Base-by-base conservation (phyloP, 2,888 invertebrate species). In the Choreutis nemorana region DNA sequence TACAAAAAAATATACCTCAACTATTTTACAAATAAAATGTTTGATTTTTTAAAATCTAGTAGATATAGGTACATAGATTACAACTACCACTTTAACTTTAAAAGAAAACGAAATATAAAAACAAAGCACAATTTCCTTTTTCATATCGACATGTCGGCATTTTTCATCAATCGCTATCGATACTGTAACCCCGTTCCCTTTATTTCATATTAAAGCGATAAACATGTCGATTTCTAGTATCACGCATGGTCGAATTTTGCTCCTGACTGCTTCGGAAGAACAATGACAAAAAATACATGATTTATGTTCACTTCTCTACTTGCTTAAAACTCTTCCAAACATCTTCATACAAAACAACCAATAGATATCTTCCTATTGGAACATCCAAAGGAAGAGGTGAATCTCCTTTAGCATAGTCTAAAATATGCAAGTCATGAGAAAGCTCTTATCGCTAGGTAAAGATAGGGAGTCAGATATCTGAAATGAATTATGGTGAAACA, bases 151-250 rank as follows among this genome's bases (percentile, higher is more conserved):
- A 49, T 57, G 58, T 61, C 49, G 51, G 55, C 58, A 59, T 70
- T 71, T 67, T 64, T 71, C 67, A 63, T 70, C 54, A 61, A 67
- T 67, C 60, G 68, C 57, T 68, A 65, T 61, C 45, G 41, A n/a
- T 42, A 48, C 48, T 51, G 63, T 71, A 54, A 51, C 53, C 52
- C 45, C 39, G 41, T 50, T 50, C 71, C 67, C 66, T 75, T 75
- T 77, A 73, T 77, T 75, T 77, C 73, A 77, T 77, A 78, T 77
- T 73, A 77, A 77, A 63, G 72, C 73, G 77, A 77, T 77, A 78
- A 78, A 77, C 75, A 78, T 78, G 78, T 73, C 78, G 77, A 75
- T 77, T 64, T 60, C 50, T 54, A 58, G 60, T 63, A 56, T 56
- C 65, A 73, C 67, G 77, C 72, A 58, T 64, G 73, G 70, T 52